phyloP scores from a whole-genome alignment of 2,113 vertebrate genomes.

The Psammodynastes pulverulentus region DNA sequence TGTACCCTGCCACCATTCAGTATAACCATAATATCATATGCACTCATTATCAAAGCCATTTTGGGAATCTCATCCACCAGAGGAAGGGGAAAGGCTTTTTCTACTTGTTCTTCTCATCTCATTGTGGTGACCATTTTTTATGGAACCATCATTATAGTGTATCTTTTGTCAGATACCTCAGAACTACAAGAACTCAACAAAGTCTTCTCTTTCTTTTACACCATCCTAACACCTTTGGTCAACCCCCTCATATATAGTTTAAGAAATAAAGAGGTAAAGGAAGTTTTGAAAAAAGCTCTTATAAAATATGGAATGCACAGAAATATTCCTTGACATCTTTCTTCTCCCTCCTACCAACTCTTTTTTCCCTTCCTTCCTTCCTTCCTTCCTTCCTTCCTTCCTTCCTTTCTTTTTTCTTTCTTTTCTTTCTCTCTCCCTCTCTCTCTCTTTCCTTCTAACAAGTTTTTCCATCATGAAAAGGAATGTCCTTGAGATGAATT shows the following conservation, averaged over 20 bases:
- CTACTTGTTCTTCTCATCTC: conserved; percentile 25
- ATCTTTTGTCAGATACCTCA: not conserved
- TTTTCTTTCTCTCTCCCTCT: no score
- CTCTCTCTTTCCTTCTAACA: no score
- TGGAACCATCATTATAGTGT: conserved; percentile 6
- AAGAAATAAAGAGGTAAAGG: not conserved
- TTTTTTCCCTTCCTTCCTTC: no score
- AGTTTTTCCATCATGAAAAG: no score
- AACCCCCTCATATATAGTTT: not conserved
- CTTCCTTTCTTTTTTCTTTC: no score
- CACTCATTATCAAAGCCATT: conserved; percentile 2
- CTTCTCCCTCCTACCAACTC: no score
- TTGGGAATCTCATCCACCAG: not conserved
- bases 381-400: no score
- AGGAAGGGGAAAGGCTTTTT: conserved; percentile 24
- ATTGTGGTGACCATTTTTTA: conserved; percentile 28
- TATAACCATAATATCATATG: conserved; percentile 9
- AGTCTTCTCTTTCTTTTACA: not conserved
- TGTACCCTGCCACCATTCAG: not conserved
- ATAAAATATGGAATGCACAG: not conserved
- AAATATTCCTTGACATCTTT: no score
- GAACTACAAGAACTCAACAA: not conserved
- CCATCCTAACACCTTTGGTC: not conserved
- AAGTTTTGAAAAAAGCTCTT: not conserved
- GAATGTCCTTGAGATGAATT: no score